Evolutionary conservation across 2,113 vertebrate species (phyloP).

Genomic region (Tursiops truncatus): DNA sequence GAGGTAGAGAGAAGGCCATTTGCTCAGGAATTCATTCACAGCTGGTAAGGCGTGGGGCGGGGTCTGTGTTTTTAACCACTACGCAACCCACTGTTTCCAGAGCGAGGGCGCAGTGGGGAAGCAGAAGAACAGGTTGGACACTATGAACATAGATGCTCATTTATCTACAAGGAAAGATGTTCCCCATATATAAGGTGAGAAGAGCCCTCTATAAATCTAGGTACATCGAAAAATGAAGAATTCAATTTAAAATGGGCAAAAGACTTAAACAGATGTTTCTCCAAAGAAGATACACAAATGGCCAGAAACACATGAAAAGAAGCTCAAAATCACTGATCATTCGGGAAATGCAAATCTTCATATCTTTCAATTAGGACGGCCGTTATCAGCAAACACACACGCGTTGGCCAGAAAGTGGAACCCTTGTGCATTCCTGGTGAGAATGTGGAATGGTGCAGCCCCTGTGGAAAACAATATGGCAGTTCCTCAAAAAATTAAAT

Average conservation of each 20-base stretch:
- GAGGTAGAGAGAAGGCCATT: accelerated
- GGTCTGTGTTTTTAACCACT: background rate
- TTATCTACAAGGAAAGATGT: background rate
- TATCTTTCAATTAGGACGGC: accelerated
- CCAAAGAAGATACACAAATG: background rate
- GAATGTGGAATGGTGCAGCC: accelerated
- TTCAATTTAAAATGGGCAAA: no score
- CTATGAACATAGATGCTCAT: accelerated
- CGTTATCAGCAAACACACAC: accelerated
- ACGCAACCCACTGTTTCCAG: background rate
- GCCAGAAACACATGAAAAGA: accelerated
- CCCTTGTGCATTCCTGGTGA: accelerated
- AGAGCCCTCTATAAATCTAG: background rate
- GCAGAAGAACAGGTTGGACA: background rate
- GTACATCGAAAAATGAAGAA: background rate
- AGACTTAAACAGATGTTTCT: accelerated
- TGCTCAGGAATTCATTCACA: background rate
- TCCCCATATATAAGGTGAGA: accelerated
- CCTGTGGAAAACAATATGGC: accelerated
- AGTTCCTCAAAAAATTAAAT: accelerated
- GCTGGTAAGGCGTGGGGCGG: accelerated
- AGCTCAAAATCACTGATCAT: accelerated
- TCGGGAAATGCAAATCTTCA: accelerated
- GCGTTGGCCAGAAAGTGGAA: accelerated
- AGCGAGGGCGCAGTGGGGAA: accelerated